Conservation (phyloP, 2,797 vertebrate genomes). For the Dipus sagitta region DNA sequence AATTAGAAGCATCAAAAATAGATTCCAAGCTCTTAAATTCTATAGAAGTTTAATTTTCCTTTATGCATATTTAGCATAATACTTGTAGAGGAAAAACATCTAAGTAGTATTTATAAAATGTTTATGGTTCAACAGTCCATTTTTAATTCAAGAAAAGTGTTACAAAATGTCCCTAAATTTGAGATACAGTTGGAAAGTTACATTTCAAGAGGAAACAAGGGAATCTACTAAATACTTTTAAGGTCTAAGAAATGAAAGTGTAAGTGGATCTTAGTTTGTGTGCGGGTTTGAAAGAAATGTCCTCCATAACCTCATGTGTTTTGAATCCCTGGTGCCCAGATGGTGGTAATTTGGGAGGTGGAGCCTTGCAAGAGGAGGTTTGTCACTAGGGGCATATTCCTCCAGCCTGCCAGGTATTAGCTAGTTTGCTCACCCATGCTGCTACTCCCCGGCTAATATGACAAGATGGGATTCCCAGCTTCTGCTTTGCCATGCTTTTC, state of each 20-base stretch:
- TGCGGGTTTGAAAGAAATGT: too few species aligned
- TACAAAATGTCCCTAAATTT: neutral
- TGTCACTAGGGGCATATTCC: too few species aligned
- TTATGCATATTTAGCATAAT: neutral
- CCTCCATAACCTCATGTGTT: too few species aligned
- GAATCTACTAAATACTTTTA: neutral
- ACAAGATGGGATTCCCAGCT: too few species aligned
- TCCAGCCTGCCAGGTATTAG: too few species aligned
- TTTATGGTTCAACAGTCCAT: neutral
- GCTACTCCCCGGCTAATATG: too few species aligned
- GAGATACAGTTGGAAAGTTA: neutral
- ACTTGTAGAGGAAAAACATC: neutral
- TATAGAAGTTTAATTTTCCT: neutral
- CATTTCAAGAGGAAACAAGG: neutral
- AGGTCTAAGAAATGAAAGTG: neutral
- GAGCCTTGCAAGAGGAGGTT: too few species aligned
- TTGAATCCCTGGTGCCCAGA: too few species aligned
- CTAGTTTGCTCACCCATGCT: too few species aligned
- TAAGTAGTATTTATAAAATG: neutral
- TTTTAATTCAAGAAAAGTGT: slow-evolving; percentile 9
- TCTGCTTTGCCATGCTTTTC: too few species aligned
- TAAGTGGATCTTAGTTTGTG: neutral
- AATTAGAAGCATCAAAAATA: slow-evolving; percentile 14
- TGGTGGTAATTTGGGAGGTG: too few species aligned
- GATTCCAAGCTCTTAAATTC: neutral